These are phyloP conservation scores for Tuta absoluta DNA, from an alignment of 2,888 invertebrate genomes.

Conservation along the genomic window DNA sequence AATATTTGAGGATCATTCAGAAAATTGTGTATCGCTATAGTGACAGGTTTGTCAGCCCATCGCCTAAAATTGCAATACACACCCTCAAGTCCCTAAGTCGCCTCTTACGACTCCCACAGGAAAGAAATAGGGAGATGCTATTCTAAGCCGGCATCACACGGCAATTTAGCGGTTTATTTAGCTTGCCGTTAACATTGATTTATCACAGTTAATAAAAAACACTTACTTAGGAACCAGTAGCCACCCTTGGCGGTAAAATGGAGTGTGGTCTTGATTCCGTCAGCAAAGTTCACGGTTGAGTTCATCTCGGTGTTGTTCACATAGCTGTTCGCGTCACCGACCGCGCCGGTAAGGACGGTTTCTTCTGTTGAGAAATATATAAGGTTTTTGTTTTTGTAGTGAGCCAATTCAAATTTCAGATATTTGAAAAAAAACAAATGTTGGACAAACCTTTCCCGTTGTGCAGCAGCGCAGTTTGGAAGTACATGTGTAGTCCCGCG, in stretches of 20 bases:
- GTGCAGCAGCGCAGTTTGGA: slow-evolving; percentile 26
- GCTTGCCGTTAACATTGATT: too few relatives aligned
- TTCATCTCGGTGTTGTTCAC: slow-evolving; percentile 36
- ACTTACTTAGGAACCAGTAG: slow-evolving; percentile 73
- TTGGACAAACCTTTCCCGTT: neutral
- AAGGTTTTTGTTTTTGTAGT: too few relatives aligned
- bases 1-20: too few relatives aligned
- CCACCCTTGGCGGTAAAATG: slow-evolving; percentile 54
- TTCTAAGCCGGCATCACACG: too few relatives aligned
- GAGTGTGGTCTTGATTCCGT: slow-evolving; percentile 48
- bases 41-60: too few relatives aligned
- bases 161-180: too few relatives aligned
- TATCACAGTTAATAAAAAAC: too few relatives aligned
- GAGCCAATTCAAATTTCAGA: neutral
- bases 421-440: neutral
- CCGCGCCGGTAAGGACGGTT: slow-evolving; percentile 28
- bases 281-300: slow-evolving; percentile 49
- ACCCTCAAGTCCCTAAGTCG: too few relatives aligned
- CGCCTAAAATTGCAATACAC: too few relatives aligned
- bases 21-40: too few relatives aligned
- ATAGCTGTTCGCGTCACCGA: slow-evolving; percentile 29
- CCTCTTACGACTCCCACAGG: too few relatives aligned
- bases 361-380: neutral
- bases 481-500: slow-evolving; percentile 53
- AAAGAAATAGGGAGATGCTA: too few relatives aligned